Percentiles rank a stretch among this genome's conserved stretches.
phyloP scores from a whole-genome alignment of 2,888 invertebrate genomes.

The Andrena trimmerana region DNA sequence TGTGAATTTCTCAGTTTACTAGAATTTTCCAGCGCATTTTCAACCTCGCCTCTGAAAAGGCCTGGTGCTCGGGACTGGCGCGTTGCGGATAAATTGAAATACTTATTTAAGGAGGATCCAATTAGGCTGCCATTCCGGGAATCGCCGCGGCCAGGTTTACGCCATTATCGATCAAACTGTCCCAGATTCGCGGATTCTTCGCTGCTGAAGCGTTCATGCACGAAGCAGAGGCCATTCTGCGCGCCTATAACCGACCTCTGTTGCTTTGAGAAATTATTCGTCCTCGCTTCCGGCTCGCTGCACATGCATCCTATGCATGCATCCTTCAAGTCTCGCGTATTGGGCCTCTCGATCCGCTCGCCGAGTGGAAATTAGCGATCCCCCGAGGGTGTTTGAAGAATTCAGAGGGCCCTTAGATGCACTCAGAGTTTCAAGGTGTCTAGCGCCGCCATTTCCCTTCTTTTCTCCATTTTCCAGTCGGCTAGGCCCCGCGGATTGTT shows the following conservation, averaged over 20 bases:
- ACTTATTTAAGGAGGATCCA: slow-evolving; percentile 64
- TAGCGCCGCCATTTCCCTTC: no score
- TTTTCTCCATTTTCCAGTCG: no score
- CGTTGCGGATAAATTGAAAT: slow-evolving; percentile 55
- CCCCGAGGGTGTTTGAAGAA: no score
- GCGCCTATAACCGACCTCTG: not conserved
- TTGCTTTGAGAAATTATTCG: not conserved
- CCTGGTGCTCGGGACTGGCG: not conserved
- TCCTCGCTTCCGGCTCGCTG: not conserved
- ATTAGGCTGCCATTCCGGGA: slow-evolving; percentile 61
- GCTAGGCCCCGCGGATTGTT: no score
- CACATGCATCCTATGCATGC: not conserved
- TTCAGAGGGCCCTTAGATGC: no score
- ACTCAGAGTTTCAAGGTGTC: no score
- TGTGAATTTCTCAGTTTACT: not conserved
- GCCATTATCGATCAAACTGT: slow-evolving; percentile 76
- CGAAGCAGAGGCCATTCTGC: slow-evolving; percentile 13
- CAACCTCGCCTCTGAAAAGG: slow-evolving; percentile 1
- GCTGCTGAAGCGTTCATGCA: slow-evolving; percentile 51
- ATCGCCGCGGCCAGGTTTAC: slow-evolving; percentile 64
- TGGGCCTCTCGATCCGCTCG: not conserved
- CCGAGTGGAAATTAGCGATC: no score
- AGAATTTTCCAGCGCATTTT: not conserved
- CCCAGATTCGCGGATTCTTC: slow-evolving; percentile 71
- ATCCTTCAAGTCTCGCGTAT: not conserved